Conservation (phyloP, 2,113 vertebrate species). For the Eclectus roratus region DNA sequence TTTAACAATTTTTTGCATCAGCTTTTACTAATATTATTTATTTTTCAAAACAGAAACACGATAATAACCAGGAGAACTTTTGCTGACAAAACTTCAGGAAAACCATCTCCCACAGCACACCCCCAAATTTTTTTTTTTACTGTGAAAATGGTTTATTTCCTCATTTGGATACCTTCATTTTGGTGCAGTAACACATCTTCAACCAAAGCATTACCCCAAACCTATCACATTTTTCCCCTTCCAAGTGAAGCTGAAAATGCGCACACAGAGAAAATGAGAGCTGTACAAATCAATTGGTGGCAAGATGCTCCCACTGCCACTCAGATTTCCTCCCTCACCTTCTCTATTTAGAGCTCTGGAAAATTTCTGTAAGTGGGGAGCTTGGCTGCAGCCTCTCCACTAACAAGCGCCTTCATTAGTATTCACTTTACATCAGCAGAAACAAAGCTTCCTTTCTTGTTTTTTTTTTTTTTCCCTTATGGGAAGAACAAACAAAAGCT, state of each 20-base stretch:
- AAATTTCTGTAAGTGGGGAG: not conserved
- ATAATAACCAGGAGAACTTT: not conserved
- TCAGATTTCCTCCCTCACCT: not conserved
- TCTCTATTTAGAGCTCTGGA: not conserved
- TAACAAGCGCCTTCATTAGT: not conserved
- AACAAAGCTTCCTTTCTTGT: not conserved
- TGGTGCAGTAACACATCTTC: not conserved
- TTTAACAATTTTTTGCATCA: not conserved
- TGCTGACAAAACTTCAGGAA: not conserved
- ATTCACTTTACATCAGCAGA: not conserved
- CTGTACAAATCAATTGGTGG: rapidly evolving
- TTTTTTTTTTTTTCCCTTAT: not conserved
- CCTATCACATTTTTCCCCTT: not conserved
- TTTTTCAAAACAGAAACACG: not conserved
- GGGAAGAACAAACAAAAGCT: not conserved
- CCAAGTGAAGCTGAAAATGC: rapidly evolving
- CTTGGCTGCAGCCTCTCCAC: not conserved
- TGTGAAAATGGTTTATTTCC: not conserved
- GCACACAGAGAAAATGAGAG: not conserved
- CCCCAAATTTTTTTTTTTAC: not conserved
- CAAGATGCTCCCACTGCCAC: not conserved
- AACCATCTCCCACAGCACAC: not conserved
- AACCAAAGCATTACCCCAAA: not conserved
- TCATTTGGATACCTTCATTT: not conserved
- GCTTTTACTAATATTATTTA: not conserved